Conservation (phyloP, 2,888 invertebrate species). For the Pyrrhosoma nymphula region DNA sequence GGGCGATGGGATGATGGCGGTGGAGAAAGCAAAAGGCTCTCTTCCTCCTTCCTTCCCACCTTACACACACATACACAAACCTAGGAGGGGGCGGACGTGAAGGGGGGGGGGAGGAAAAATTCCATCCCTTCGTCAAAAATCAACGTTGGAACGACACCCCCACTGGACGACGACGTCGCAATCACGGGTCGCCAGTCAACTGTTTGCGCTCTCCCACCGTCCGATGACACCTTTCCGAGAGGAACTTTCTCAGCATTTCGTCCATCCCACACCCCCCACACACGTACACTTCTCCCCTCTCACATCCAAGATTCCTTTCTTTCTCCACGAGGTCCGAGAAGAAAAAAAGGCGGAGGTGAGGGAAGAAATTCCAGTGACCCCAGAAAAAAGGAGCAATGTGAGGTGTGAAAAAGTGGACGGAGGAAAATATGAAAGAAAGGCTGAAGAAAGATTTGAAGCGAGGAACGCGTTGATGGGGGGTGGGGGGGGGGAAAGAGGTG, state of each 20-base stretch:
- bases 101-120: not conserved
- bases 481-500: not conserved
- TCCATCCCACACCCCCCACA: not conserved
- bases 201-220: not conserved
- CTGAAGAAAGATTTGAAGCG: not conserved
- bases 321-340: not conserved
- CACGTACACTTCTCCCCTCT: too few relatives aligned
- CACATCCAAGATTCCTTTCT: not conserved
- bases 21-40: not conserved
- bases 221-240: not conserved
- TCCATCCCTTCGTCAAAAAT: conserved; percentile 19
- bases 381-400: not conserved
- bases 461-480: not conserved
- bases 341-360: not conserved
- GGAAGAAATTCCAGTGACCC: not conserved
- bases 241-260: conserved; percentile 10
- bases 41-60: not conserved
- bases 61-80: too few relatives aligned
- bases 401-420: not conserved
- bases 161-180: not conserved
- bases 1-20: not conserved
- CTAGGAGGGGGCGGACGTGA: too few relatives aligned
- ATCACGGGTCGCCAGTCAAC: conserved; percentile 39
- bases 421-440: not conserved
- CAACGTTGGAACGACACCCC: not conserved